Percentiles rank a stretch among this genome's conserved stretches.
phyloP scores from a whole-genome alignment of 1,140 invertebrate species.

The Hypsibius dujardini region DNA sequence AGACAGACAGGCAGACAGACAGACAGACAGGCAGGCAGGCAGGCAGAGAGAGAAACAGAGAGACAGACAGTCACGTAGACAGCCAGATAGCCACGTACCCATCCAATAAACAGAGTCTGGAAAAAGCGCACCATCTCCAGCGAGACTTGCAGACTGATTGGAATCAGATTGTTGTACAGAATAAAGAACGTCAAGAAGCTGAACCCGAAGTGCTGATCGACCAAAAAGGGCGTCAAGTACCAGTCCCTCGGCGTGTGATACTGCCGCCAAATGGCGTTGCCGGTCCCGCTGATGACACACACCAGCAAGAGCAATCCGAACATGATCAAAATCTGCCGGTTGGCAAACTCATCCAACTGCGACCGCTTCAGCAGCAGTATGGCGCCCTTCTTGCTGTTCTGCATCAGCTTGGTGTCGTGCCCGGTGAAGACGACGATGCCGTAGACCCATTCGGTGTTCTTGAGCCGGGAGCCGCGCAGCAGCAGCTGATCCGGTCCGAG shows the following conservation, averaged over 20 bases:
- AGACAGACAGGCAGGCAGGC: neutral
- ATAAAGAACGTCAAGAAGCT: constrained; percentile 97
- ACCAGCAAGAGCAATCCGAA: constrained; percentile 75
- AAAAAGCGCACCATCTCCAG: constrained; percentile 22
- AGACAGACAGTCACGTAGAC: constrained; percentile 17
- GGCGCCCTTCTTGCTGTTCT: constrained; percentile 15
- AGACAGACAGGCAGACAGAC: constrained; percentile 19
- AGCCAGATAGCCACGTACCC: constrained; percentile 31
- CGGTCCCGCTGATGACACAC: constrained; percentile 69
- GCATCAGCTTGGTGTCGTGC: constrained; percentile 89
- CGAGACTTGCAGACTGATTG: constrained; percentile 72
- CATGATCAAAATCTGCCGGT: constrained; percentile 79
- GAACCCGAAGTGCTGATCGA: constrained; percentile 51
- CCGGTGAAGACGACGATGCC: constrained; percentile 82
- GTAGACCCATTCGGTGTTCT: constrained; percentile 85
- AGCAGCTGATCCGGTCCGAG: constrained; percentile 82
- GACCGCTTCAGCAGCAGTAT: constrained; percentile 54
- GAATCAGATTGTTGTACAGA: constrained; percentile 97
- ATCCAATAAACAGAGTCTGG: constrained; percentile 71
- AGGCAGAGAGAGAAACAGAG: neutral
- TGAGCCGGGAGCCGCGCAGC: constrained; percentile 75
- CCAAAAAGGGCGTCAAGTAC: constrained; percentile 50
- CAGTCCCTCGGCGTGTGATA: constrained; percentile 43
- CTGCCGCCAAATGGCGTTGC: constrained; percentile 65
- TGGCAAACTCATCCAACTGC: constrained; percentile 78